phyloP scores from a whole-genome alignment of 1,140 invertebrate species.

The Drosophila asahinai region DNA sequence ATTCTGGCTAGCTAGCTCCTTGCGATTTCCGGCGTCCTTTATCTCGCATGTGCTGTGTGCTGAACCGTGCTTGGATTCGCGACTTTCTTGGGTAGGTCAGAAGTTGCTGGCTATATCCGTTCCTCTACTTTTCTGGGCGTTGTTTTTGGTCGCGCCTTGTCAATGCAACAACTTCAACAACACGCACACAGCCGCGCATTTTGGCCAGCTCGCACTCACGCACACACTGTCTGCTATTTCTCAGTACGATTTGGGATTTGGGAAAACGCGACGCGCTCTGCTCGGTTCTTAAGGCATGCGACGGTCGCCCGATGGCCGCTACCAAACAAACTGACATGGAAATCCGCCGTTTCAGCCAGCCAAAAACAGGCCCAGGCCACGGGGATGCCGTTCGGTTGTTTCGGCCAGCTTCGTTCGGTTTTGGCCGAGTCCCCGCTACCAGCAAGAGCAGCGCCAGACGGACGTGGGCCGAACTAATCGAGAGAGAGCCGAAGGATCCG shows the following conservation, averaged over 20 bases:
- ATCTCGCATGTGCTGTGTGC: conserved; percentile 7
- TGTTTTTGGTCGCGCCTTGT: conserved; percentile 55
- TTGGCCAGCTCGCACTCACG: conserved; percentile 23
- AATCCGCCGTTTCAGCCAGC: conserved; percentile 57
- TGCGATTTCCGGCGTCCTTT: conserved; percentile 42
- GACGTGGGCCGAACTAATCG: conserved; percentile 28
- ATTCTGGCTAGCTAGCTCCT: conserved; percentile 39
- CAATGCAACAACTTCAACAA: conserved; percentile 61
- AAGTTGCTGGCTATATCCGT: conserved; percentile 27
- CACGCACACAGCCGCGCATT: conserved; percentile 34
- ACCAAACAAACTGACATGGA: conserved; percentile 81
- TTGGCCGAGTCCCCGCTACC: conserved; percentile 11
- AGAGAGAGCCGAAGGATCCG: background rate
- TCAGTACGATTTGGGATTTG: conserved; percentile 37
- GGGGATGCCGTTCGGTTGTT: conserved; percentile 40
- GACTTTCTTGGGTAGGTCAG: conserved; percentile 21
- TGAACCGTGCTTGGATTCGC: background rate
- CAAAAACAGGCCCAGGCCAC: conserved; percentile 61
- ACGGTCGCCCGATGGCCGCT: conserved; percentile 64
- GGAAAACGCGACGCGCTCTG: conserved; percentile 61
- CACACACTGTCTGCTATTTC: conserved; percentile 16
- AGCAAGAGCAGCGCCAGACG: conserved; percentile 53
- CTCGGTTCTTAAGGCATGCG: conserved; percentile 37
- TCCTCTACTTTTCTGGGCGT: conserved; percentile 49
- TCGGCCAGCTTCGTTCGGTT: conserved; percentile 15